Evolutionary conservation across 1,140 invertebrate genomes (phyloP), one percentile per base, ranked within the genome.

Genomic region (Ctenoplectra terminalis): DNA sequence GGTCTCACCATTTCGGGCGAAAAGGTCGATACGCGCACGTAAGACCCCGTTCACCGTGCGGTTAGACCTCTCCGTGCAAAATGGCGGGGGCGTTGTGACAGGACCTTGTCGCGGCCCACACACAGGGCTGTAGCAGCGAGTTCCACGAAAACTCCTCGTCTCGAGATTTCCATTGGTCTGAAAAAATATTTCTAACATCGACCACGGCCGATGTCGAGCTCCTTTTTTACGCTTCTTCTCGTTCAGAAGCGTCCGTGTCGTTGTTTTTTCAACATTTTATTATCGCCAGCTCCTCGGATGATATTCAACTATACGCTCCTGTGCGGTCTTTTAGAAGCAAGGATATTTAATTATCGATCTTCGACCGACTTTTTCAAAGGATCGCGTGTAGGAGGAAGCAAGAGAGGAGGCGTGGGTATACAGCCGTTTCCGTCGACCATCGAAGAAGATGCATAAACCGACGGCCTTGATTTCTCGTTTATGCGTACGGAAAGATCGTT

Each of bases 91-190:
- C 92, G 92, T 91, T 84, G 82, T 87, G 87, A 87, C 90, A 91
- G 91, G 88, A 90, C 90, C 92, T 92, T 92, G 91, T 91, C 90
- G 85, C 92, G 83, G 84, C 91, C 91, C 90, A 92, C 91, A 92
- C 89, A 58, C 90, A 91, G 90, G 89, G 87, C 91, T 86, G 90
- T 92, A 92, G 81, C 58, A 20, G 23, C 20, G 29, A 84, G 79
- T 88, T 88, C 87, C 61, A 89, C 86, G 77, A 87, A 89, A 89
- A 85, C 67, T 50, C n/a, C 31, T 46, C 15, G 26, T 13, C 26
- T 20, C 52, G 26, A 46, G 26, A 70, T 75, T 83, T 52, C 43
- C 15, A 40, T 46, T 52, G 11, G 34, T 15, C 17, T 4, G 34
- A 43, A 54, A 43, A 54, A 20, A 40, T 23, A 63, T 40, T 40